A percentile compares a stretch with the other conserved stretches of the same genome.
Conservation (phyloP, 2,113 vertebrate genomes). For the Datnioides undecimradiatus region DNA sequence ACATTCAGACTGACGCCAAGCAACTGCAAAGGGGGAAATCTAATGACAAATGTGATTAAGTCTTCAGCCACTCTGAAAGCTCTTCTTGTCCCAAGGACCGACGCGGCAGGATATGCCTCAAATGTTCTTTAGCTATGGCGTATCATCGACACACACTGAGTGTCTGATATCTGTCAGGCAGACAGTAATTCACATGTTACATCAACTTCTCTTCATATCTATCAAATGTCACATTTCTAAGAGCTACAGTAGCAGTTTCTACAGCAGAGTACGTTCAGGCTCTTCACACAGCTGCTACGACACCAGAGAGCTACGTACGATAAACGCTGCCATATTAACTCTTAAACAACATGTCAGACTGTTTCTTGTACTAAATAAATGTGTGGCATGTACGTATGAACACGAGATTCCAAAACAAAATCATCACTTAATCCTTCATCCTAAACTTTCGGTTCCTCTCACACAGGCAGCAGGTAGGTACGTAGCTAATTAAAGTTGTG, state of each 20-base stretch:
- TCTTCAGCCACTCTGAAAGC: constrained; percentile 23
- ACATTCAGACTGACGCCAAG: constrained; percentile 6
- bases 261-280: constrained; percentile 64
- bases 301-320: constrained; percentile 55
- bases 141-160: constrained; percentile 16
- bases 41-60: constrained; percentile 1
- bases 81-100: not conserved
- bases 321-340: constrained; percentile 49
- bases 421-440: constrained; percentile 28
- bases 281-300: constrained; percentile 70
- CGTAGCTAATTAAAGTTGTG: constrained; percentile 40
- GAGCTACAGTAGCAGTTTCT: constrained; percentile 73
- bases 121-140: constrained; percentile 6
- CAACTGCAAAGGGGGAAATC: constrained; percentile 14
- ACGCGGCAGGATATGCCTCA: not conserved
- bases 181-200: constrained; percentile 51
- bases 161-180: constrained; percentile 46
- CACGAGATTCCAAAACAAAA: constrained; percentile 52
- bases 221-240: constrained; percentile 73
- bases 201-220: constrained; percentile 50
- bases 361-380: constrained; percentile 50
- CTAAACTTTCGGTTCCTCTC: constrained; percentile 47
- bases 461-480: constrained; percentile 47
- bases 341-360: constrained; percentile 50
- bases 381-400: constrained; percentile 42